These are phyloP conservation scores for Patiria pectinifera DNA, from an alignment of 53 echinoderm and acorn worm genomes.

Conservation along the genomic window DNA sequence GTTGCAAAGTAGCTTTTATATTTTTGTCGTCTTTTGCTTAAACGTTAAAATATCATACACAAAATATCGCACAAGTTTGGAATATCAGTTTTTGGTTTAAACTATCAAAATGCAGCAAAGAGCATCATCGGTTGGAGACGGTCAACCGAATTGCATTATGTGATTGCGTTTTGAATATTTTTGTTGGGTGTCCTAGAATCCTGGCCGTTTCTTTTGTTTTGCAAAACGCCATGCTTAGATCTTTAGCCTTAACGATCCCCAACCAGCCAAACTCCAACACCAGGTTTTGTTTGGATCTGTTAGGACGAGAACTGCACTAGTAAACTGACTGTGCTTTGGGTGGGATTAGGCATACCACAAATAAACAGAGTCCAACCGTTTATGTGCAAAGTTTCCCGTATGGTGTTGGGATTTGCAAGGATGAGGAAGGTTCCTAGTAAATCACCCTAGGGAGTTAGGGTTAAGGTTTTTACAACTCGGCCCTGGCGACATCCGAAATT, in stretches of 20 bases:
- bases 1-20: neutral
- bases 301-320: no score
- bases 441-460: no score
- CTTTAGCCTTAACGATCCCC: no score
- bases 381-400: no score
- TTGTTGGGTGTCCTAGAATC: neutral
- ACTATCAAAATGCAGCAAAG: slow-evolving; percentile 56
- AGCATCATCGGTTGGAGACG: neutral
- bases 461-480: neutral
- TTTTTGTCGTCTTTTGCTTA: neutral
- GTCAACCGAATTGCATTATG: neutral
- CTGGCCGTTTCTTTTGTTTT: neutral
- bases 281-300: no score
- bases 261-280: no score
- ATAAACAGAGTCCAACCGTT: no score
- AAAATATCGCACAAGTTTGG: neutral
- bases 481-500: neutral
- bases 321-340: no score
- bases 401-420: no score
- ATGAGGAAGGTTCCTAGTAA: no score
- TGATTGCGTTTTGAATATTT: neutral
- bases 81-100: neutral
- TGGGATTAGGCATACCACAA: no score
- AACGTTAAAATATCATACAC: neutral
- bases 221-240: neutral